Evolutionary conservation across 2,797 vertebrate genomes (phyloP).

Genomic region (Rhodeus uyekii): DNA sequence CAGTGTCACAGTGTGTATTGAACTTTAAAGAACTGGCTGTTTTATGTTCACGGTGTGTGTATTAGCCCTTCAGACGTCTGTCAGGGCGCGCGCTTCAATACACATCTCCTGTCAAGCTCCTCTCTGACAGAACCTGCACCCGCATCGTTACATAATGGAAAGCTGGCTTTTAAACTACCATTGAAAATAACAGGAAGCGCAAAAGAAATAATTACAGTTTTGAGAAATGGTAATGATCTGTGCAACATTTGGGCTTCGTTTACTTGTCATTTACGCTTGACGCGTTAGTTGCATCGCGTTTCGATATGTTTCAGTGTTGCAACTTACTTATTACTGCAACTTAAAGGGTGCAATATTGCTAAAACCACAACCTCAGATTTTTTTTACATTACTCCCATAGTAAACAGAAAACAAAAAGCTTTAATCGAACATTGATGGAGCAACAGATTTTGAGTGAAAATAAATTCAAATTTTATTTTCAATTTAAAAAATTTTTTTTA

Average conservation of each 20-base stretch:
- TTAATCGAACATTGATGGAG: no score
- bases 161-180: background rate
- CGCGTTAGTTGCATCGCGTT: background rate
- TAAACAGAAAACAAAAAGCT: no score
- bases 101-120: slow-evolving; percentile 73
- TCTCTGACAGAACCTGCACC: slow-evolving; percentile 11
- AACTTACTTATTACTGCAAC: no score
- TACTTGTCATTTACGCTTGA: no score
- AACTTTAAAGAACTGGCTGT: slow-evolving; percentile 77
- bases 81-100: slow-evolving; percentile 74
- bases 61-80: slow-evolving; percentile 79
- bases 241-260: background rate
- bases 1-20: slow-evolving; percentile 79
- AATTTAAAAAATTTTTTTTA: no score
- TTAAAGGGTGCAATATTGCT: no score
- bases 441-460: no score
- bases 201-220: background rate
- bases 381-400: no score
- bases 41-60: slow-evolving; percentile 81
- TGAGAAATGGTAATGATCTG: background rate
- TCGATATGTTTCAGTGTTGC: background rate
- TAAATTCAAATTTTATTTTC: no score
- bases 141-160: background rate
- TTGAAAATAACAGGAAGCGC: no score
- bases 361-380: no score